These are phyloP conservation scores for Suillia variegata DNA, from an alignment of 2,888 invertebrate genomes.

Conservation along the genomic window DNA sequence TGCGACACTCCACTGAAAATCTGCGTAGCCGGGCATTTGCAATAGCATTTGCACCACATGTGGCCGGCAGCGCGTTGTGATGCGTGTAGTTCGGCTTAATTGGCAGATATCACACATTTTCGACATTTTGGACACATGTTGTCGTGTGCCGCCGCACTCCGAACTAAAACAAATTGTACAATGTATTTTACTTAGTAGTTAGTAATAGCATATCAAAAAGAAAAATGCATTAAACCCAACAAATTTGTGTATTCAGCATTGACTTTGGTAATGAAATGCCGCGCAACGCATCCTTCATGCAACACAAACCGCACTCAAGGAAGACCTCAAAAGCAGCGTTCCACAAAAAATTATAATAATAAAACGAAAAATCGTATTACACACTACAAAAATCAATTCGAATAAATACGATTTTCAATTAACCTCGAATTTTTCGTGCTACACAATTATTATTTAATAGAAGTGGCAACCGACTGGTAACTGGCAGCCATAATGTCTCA, in stretches of 20 bases:
- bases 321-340: background rate
- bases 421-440: background rate
- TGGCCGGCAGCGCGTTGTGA: background rate
- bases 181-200: background rate
- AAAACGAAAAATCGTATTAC: no score
- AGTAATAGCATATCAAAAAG: background rate
- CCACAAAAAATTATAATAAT: no score
- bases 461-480: background rate
- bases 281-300: conserved; percentile 34
- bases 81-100: background rate
- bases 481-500: background rate
- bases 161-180: background rate
- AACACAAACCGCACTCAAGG: conserved; percentile 25
- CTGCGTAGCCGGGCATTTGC: no score
- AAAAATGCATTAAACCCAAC: background rate
- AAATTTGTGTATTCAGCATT: no score
- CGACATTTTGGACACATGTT: background rate
- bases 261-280: conserved; percentile 36
- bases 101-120: background rate
- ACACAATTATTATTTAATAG: background rate
- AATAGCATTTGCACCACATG: no score
- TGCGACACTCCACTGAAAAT: no score
- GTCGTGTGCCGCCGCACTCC: background rate
- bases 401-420: background rate
- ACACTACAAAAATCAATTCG: no score